phyloP scores from a whole-genome alignment of 2,113 vertebrate species.

The Polypterus senegalus region DNA sequence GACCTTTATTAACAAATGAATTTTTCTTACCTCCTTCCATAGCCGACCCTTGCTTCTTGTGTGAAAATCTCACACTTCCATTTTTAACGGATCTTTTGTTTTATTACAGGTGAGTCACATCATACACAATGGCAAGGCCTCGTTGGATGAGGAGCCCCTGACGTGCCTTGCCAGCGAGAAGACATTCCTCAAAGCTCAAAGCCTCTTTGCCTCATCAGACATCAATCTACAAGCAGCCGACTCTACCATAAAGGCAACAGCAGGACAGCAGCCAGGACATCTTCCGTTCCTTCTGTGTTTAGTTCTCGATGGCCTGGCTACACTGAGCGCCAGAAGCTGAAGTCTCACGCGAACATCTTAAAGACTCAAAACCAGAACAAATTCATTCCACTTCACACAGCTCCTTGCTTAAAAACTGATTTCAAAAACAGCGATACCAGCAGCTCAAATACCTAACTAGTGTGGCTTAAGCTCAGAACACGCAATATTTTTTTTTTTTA shows the following conservation, averaged over 20 bases:
- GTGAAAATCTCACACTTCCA: not conserved
- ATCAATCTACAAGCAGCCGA: constrained; percentile 47
- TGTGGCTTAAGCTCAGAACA: no score
- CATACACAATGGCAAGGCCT: constrained; percentile 31
- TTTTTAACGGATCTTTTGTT: constrained; percentile 9
- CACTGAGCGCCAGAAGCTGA: constrained; percentile 29
- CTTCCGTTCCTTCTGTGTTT: constrained; percentile 60
- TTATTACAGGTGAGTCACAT: constrained; percentile 48
- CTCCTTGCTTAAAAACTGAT: no score
- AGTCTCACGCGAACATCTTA: no score
- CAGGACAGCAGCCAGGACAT: constrained; percentile 28
- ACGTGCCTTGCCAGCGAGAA: constrained; percentile 40
- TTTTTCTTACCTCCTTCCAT: no score
- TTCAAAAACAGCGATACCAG: no score
- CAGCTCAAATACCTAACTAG: no score
- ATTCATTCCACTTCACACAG: no score
- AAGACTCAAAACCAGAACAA: no score
- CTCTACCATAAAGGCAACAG: constrained; percentile 40
- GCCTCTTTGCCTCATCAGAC: constrained; percentile 49
- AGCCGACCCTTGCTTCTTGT: no score
- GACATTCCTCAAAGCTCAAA: constrained; percentile 36
- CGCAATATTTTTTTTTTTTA: no score
- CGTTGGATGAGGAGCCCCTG: constrained; percentile 31
- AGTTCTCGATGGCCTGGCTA: constrained; percentile 49
- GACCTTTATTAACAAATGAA: no score